These are phyloP conservation scores for Nephotettix cincticeps DNA, from an alignment of 1,140 invertebrate species.

Conservation along the genomic window DNA sequence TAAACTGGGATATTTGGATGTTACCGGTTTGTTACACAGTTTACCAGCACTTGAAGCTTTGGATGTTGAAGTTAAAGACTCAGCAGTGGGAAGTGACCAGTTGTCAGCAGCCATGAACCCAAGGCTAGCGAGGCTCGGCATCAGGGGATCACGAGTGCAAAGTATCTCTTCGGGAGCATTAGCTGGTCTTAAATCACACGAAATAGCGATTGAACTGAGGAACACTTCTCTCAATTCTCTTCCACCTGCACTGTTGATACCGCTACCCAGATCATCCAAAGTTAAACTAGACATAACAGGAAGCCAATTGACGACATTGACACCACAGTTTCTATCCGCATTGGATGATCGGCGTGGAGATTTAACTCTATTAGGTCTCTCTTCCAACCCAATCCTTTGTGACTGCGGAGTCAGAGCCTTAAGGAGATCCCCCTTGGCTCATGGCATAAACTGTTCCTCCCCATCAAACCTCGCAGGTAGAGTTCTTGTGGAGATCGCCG, in stretches of 20 bases:
- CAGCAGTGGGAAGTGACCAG: conserved; percentile 77
- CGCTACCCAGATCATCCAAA: conserved; percentile 82
- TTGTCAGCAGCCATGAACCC: conserved; percentile 75
- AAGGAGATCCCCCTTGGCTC: conserved; percentile 55
- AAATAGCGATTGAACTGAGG: conserved; percentile 68
- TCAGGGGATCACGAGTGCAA: conserved; percentile 71
- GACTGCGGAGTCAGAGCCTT: conserved; percentile 80
- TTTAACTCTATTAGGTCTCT: conserved; percentile 68
- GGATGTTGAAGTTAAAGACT: conserved; percentile 85
- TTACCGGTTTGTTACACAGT: conserved; percentile 72
- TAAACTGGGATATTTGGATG: conserved; percentile 76
- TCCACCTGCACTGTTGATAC: conserved; percentile 79
- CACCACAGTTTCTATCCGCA: conserved; percentile 71
- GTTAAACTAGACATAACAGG: conserved; percentile 76
- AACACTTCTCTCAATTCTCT: conserved; percentile 77
- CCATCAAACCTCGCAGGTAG: conserved; percentile 67
- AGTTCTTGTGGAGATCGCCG: conserved; percentile 69
- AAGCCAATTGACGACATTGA: conserved; percentile 71
- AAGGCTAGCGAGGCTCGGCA: conserved; percentile 67
- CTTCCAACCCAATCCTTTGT: conserved; percentile 77
- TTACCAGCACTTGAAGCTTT: conserved; percentile 67
- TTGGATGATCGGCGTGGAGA: conserved; percentile 77
- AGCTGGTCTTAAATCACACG: conserved; percentile 70
- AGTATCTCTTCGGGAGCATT: conserved; percentile 80
- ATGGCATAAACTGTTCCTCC: conserved; percentile 61